Evolutionary conservation across 2,888 invertebrate genomes (phyloP).

Genomic region (Brachypterus glaber): DNA sequence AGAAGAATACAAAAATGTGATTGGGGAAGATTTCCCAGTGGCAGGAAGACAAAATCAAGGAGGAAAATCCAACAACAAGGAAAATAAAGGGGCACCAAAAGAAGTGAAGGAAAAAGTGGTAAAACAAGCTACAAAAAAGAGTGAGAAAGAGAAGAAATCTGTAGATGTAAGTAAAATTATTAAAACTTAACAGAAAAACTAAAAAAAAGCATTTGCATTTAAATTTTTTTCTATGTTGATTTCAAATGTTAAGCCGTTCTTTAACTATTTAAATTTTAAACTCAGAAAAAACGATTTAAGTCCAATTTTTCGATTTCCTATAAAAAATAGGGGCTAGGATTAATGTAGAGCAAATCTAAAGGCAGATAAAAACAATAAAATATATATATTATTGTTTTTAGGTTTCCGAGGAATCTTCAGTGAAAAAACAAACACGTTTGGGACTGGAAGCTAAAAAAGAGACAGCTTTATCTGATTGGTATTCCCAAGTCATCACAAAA

Average conservation of each 20-base stretch:
- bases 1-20: constrained; percentile 49
- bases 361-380: background rate
- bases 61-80: constrained; percentile 22
- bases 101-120: constrained; percentile 23
- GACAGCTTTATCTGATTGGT: constrained; percentile 94
- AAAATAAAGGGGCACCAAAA: constrained; percentile 24
- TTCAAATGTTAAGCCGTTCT: no score
- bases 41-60: no score
- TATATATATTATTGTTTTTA: constrained; percentile 16
- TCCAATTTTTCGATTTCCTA: no score
- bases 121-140: constrained; percentile 31
- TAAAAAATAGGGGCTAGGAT: no score
- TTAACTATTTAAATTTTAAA: no score
- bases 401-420: constrained; percentile 43
- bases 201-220: no score
- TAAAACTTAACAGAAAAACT: no score
- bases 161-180: constrained; percentile 22
- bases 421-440: constrained; percentile 85
- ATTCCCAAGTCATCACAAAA: constrained; percentile 85
- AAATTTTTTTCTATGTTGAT: no score
- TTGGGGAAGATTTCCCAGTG: constrained; percentile 43
- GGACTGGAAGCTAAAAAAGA: constrained; percentile 91
- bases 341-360: background rate
- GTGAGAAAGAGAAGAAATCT: constrained; percentile 31
- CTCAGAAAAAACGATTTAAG: no score